Evolutionary conservation across 2,888 invertebrate species (phyloP), one percentile per base, ranked within the genome.

Genomic region (Perizoma affinitatum): DNA sequence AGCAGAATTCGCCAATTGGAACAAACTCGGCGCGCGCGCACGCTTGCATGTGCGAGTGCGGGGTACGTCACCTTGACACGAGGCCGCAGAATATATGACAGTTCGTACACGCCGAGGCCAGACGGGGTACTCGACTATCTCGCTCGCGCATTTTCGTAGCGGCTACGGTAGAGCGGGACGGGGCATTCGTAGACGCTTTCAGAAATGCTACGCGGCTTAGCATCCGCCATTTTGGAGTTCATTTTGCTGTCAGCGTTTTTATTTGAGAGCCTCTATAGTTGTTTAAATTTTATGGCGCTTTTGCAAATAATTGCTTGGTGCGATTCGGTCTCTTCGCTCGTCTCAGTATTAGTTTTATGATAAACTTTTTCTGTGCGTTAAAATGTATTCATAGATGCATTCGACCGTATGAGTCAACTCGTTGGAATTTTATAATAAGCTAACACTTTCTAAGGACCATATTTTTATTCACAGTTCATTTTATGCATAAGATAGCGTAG

Each of bases 11-110:
- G 71, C 76, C 68, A 73, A 75, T 71, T 74, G 68, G 73, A 71
- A 76, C 75, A 74, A 70, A 71, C 74, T 74, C 72, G 70, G 38
- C 64, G 70, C 76, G 76, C 68, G 74, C 73, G 70, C 62, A 65
- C 71, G 70, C 72, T 65, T 78, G 82, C 57, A 38, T 58, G 60
- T 66, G 65, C 57, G 71, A 73, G 76, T 71, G 68, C 78, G 78
- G 90, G 90, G 90, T 89, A 87, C 87, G 84, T 86, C 87, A 89
- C 88, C 88, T 88, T 86, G 87, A 83, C 86, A 82, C 22, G 22
- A 22, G 22, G 22, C 22, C 22, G 22, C 22, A 22, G 22, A 22
- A 2, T 22, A 22, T 3, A 3, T 22, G 22, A 22, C 3, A 22
- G 22, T 22, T n/a, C n/a, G n/a, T n/a, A n/a, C 22, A 22, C 22